Evolutionary conservation across 2,113 vertebrate genomes (phyloP).

Genomic region (Brienomyrus brachyistius): DNA sequence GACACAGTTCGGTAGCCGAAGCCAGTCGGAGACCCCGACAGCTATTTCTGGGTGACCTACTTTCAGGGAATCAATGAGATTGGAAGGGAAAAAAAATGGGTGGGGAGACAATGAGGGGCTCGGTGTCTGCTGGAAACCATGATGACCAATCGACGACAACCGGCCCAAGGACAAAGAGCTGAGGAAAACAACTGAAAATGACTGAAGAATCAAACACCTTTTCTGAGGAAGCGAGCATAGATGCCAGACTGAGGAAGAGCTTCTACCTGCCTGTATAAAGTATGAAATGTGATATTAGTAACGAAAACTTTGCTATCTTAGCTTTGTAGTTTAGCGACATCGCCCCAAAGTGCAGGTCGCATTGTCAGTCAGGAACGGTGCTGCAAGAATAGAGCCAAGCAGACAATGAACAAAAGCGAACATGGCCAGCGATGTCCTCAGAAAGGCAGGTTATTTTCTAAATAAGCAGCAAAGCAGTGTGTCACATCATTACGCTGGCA

Average conservation of each 20-base stretch:
- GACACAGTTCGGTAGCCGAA: slow-evolving; percentile 15
- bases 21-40: slow-evolving; percentile 15
- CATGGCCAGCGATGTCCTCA: not conserved
- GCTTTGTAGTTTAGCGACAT: not conserved
- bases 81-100: not conserved
- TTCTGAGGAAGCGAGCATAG: not conserved
- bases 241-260: not conserved
- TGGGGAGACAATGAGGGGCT: not conserved
- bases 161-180: not conserved
- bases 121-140: not conserved
- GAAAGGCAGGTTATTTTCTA: not conserved
- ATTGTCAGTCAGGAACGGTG: not conserved
- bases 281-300: not conserved
- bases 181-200: not conserved
- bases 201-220: not conserved
- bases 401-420: no score
- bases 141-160: not conserved
- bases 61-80: slow-evolving; percentile 19
- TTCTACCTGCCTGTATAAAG: not conserved
- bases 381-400: not conserved
- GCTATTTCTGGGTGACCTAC: slow-evolving; percentile 29
- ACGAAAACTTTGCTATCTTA: not conserved
- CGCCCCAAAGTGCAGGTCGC: not conserved
- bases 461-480: not conserved
- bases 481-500: not conserved